Evolutionary conservation across 2,888 invertebrate species (phyloP).

Genomic region (Alcis repandata): DNA sequence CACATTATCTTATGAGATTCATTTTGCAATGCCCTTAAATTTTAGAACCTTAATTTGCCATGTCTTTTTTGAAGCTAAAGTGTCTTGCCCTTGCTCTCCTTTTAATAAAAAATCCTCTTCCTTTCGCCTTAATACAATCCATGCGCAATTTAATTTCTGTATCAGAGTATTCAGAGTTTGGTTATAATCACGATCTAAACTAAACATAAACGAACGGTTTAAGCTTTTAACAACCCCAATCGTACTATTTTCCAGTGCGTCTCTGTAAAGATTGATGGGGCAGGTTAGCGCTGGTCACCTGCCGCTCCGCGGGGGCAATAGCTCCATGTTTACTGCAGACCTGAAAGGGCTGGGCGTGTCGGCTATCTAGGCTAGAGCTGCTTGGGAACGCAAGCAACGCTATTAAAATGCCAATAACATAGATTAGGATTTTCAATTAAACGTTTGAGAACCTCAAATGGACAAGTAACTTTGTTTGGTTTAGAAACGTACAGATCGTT

Average conservation of each 20-base stretch:
- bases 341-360: constrained; percentile 41
- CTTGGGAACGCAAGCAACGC: constrained; percentile 28
- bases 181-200: not conserved
- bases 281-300: constrained; percentile 53
- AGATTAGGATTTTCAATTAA: constrained; percentile 36
- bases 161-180: not conserved
- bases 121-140: too few species aligned
- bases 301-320: constrained; percentile 52
- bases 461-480: not conserved
- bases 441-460: constrained; percentile 9
- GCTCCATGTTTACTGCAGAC: constrained; percentile 48
- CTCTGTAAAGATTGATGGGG: constrained; percentile 48
- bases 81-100: too few species aligned
- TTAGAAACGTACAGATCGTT: not conserved
- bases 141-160: too few species aligned
- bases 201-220: too few species aligned
- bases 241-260: constrained; percentile 20
- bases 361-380: constrained; percentile 37
- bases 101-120: too few species aligned
- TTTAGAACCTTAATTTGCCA: too few species aligned
- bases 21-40: too few species aligned
- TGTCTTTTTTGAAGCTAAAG: too few species aligned
- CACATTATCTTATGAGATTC: too few species aligned
- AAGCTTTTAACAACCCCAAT: not conserved
- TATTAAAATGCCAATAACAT: constrained; percentile 38